These are phyloP conservation scores for Akabosia matsudoensis DNA, from an alignment of 1,140 invertebrate genomes.

Conservation along the genomic window DNA sequence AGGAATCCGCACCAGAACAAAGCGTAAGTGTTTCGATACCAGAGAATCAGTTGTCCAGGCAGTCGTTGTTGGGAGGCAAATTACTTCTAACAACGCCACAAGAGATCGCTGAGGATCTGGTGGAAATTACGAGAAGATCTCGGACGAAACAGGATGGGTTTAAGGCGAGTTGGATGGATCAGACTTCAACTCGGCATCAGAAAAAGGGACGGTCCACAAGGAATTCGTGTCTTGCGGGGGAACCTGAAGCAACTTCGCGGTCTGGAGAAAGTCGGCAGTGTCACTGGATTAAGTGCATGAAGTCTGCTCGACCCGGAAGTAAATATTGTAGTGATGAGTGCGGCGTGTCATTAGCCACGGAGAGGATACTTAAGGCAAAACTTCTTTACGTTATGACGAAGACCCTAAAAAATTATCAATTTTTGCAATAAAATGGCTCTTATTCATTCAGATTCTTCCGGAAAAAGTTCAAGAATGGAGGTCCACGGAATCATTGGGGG, in stretches of 20 bases:
- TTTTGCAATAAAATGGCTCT: not conserved
- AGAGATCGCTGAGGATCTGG: no score
- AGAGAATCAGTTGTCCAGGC: no score
- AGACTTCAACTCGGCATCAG: no score
- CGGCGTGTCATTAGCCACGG: slow-evolving; percentile 59
- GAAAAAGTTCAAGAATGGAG: slow-evolving; percentile 91
- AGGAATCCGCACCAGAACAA: no score
- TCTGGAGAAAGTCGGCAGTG: slow-evolving; percentile 64
- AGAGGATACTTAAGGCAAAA: not conserved
- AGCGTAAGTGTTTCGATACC: no score
- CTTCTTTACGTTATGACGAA: not conserved
- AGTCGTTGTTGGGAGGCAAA: no score
- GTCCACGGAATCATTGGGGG: slow-evolving; percentile 78
- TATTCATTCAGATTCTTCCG: slow-evolving; percentile 66
- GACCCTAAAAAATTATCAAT: not conserved
- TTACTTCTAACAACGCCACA: no score
- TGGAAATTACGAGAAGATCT: no score
- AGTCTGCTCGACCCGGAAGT: slow-evolving; percentile 72
- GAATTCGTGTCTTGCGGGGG: no score
- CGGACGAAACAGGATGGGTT: no score
- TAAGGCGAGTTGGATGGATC: no score
- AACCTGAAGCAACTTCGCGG: not conserved
- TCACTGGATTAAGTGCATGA: slow-evolving; percentile 80
- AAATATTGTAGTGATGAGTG: slow-evolving; percentile 96
- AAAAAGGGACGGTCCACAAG: no score